phyloP scores from a whole-genome alignment of 2,888 invertebrate genomes.

The Hydriomena furcata region DNA sequence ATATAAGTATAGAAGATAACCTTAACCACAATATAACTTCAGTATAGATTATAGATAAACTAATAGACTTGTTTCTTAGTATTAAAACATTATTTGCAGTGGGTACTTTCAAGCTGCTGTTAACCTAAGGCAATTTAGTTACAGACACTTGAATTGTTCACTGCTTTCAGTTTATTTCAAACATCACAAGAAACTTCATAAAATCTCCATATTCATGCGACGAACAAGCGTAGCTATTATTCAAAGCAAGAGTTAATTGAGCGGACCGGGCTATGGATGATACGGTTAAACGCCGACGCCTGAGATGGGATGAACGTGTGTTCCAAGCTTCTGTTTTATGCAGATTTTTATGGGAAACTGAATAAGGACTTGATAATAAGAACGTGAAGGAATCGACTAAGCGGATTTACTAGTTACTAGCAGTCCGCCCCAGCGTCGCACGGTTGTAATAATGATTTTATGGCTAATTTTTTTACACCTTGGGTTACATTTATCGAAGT shows the following conservation, averaged over 20 bases:
- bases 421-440: too few species aligned
- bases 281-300: constrained; percentile 62
- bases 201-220: constrained; percentile 33
- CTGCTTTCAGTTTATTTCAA: constrained; percentile 10
- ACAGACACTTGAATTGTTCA: not conserved
- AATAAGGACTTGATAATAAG: constrained; percentile 2
- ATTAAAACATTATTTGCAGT: too few species aligned
- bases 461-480: too few species aligned
- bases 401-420: too few species aligned
- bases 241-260: constrained; percentile 67
- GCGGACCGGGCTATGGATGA: constrained; percentile 62
- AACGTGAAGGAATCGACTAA: too few species aligned
- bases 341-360: constrained; percentile 23
- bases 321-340: constrained; percentile 21
- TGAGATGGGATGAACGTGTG: constrained; percentile 44
- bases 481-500: too few species aligned
- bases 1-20: too few species aligned
- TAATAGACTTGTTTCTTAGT: too few species aligned
- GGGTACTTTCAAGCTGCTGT: not conserved
- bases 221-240: constrained; percentile 41
- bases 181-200: constrained; percentile 29
- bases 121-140: too few species aligned
- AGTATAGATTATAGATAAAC: too few species aligned
- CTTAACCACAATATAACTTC: too few species aligned
- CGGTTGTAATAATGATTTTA: too few species aligned